These are phyloP conservation scores for Drosophila ezoana DNA, from an alignment of 2,888 invertebrate genomes.

Conservation along the genomic window DNA sequence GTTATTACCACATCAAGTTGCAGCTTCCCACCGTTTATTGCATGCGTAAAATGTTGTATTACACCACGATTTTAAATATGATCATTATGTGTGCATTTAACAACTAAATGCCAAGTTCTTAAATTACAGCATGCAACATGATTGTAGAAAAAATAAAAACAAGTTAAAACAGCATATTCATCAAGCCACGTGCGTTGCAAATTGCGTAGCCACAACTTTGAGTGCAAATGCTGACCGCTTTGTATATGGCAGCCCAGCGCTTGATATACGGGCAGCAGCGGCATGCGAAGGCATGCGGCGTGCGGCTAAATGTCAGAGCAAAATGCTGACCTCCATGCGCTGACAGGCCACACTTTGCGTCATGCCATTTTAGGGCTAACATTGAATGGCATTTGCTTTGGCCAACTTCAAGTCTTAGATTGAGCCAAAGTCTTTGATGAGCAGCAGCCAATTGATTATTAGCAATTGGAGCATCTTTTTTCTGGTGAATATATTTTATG, in stretches of 20 bases:
- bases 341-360: conserved; percentile 59
- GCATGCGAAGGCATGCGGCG: conserved; percentile 19
- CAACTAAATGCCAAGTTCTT: conserved; percentile 71
- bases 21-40: conserved; percentile 22
- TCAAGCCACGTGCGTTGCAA: conserved; percentile 74
- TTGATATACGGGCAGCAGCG: conserved; percentile 50
- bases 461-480: conserved; percentile 42
- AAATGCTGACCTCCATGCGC: conserved; percentile 70
- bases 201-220: conserved; percentile 59
- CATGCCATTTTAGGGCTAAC: conserved; percentile 72
- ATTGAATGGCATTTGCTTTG: conserved; percentile 61
- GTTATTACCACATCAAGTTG: conserved; percentile 21
- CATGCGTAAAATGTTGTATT: conserved; percentile 66
- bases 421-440: conserved; percentile 16
- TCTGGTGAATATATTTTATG: conserved; percentile 9
- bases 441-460: conserved; percentile 26
- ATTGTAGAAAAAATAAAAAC: conserved; percentile 13
- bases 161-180: conserved; percentile 46
- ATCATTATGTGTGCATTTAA: conserved; percentile 59
- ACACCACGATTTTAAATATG: conserved; percentile 66
- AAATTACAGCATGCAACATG: conserved; percentile 44
- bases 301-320: conserved; percentile 64
- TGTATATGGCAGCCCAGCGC: conserved; percentile 13
- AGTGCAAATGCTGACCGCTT: conserved; percentile 23
- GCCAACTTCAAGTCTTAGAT: conserved; percentile 14